Conservation (phyloP, 2,113 vertebrate genomes). For the Blennius ocellaris region DNA sequence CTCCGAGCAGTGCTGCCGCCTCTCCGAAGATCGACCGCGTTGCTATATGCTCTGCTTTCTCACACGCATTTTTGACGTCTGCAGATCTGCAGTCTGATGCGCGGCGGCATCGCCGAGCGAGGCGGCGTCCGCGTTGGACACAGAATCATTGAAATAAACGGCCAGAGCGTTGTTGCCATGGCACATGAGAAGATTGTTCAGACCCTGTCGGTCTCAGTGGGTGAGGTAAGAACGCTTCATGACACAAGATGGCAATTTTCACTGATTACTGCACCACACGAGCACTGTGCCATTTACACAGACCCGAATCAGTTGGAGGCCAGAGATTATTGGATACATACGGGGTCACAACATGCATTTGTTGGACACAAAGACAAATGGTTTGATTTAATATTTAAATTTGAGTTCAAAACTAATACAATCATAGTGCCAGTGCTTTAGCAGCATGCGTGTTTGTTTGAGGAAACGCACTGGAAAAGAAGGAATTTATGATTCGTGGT, state of each 20-base stretch:
- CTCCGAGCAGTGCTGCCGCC: not conserved
- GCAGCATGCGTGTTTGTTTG: no score
- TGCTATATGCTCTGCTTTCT: not conserved
- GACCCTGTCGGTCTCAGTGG: slow-evolving; percentile 95
- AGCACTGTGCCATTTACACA: slow-evolving; percentile 1
- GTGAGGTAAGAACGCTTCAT: slow-evolving; percentile 88
- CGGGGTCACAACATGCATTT: not conserved
- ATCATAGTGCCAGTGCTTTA: no score
- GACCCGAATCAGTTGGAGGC: slow-evolving; percentile 4
- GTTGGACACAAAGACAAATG: slow-evolving; percentile 2
- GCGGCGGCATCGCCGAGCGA: slow-evolving; percentile 96
- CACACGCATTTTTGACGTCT: slow-evolving; percentile 13
- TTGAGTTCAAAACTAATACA: slow-evolving; percentile 2
- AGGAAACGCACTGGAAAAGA: no score
- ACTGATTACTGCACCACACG: slow-evolving; percentile 34
- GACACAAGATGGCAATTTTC: slow-evolving; percentile 51
- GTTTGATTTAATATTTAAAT: not conserved
- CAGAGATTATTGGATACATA: not conserved
- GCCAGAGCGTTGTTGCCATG: slow-evolving; percentile 98
- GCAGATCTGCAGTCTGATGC: slow-evolving; percentile 98
- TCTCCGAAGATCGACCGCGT: no score
- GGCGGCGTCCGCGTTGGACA: slow-evolving; percentile 97
- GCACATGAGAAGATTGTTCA: slow-evolving; percentile 99
- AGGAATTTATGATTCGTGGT: no score
- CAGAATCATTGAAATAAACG: slow-evolving; percentile 98